Evolutionary conservation across 2,797 vertebrate genomes (phyloP).

Genomic region (Chromobotia macracanthus): DNA sequence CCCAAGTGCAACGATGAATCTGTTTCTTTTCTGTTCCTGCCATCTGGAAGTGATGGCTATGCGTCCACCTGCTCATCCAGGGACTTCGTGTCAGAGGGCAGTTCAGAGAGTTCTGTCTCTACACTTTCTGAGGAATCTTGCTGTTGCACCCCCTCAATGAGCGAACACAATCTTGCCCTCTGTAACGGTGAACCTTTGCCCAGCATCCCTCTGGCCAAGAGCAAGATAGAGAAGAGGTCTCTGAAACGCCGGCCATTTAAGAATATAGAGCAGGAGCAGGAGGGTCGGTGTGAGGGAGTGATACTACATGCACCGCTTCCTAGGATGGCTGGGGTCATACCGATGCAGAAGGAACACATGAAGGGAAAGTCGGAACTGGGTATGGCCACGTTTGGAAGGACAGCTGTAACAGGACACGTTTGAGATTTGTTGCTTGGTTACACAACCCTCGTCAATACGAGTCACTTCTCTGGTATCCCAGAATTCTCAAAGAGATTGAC

Average conservation of each 20-base stretch:
- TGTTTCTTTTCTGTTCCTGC: conserved; percentile 78
- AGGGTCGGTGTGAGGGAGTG: conserved; percentile 66
- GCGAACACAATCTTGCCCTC: conserved; percentile 71
- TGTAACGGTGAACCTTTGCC: too few species aligned
- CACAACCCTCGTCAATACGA: too few species aligned
- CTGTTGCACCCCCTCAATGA: conserved; percentile 79
- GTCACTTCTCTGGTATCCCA: neutral
- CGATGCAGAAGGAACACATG: conserved; percentile 91
- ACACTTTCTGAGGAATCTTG: conserved; percentile 90
- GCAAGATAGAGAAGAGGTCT: conserved; percentile 90
- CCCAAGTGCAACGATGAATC: conserved; percentile 82
- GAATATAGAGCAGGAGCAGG: conserved; percentile 74
- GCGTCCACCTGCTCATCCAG: conserved; percentile 79
- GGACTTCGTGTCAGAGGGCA: conserved; percentile 85
- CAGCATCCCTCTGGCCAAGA: conserved; percentile 78
- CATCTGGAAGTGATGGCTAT: conserved; percentile 75
- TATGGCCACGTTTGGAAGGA: conserved; percentile 88
- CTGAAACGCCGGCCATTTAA: conserved; percentile 87
- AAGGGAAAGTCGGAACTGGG: conserved; percentile 92
- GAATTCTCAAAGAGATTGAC: neutral
- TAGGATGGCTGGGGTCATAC: conserved; percentile 77
- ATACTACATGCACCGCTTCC: conserved; percentile 75
- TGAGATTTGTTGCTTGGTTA: conserved; percentile 69
- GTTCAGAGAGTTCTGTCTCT: conserved; percentile 86
- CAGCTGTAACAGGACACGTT: conserved; percentile 87